phyloP scores from a whole-genome alignment of 2,797 vertebrate genomes.

The Cossypha dichroa region DNA sequence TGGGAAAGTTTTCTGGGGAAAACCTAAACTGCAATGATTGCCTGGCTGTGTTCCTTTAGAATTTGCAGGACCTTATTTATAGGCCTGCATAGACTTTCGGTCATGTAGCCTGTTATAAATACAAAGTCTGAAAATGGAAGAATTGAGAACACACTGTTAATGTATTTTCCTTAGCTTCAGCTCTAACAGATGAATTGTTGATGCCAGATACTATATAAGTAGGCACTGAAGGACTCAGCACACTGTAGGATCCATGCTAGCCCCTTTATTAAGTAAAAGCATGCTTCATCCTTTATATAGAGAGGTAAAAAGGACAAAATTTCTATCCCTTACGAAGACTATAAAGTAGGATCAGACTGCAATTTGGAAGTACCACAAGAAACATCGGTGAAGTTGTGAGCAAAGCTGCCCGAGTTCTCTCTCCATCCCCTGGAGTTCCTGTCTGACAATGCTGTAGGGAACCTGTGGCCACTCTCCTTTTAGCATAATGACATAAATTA shows the following conservation, averaged over 20 bases:
- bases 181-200: conserved; percentile 11
- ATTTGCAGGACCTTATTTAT: conserved; percentile 40
- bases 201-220: neutral
- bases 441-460: neutral
- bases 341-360: neutral
- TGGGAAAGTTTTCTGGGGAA: neutral
- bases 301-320: neutral
- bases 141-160: conserved; percentile 10
- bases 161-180: conserved; percentile 27
- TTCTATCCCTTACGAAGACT: neutral
- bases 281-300: neutral
- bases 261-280: neutral
- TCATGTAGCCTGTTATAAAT: conserved; percentile 8
- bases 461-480: neutral
- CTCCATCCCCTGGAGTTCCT: neutral
- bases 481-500: neutral
- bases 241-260: neutral
- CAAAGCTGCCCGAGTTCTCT: neutral
- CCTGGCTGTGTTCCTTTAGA: conserved; percentile 26
- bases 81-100: conserved; percentile 16
- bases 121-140: neutral
- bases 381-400: neutral
- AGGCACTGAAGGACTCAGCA: neutral
- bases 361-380: neutral
- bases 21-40: neutral